Evolutionary conservation across 2,797 vertebrate genomes (phyloP).

Genomic region (Eulemur coronatus): DNA sequence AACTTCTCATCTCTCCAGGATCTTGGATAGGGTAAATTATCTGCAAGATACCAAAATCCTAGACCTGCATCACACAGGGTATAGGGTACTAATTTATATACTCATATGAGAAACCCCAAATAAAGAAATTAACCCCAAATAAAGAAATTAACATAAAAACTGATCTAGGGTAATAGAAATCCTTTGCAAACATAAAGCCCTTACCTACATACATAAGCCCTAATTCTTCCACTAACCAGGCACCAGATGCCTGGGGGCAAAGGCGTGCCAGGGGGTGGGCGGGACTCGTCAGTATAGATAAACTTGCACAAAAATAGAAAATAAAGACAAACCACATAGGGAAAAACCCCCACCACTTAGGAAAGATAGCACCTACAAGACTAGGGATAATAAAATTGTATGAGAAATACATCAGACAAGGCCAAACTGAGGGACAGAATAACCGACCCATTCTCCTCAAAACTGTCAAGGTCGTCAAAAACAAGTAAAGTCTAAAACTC

Average conservation of each 20-base stretch:
- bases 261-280: too few species aligned
- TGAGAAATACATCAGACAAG: background rate
- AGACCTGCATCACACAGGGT: background rate
- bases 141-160: background rate
- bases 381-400: background rate
- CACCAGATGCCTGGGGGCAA: too few species aligned
- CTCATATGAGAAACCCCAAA: background rate
- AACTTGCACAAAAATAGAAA: background rate
- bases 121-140: background rate
- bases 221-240: background rate
- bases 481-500: background rate
- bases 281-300: background rate
- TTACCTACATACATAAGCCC: background rate
- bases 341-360: background rate
- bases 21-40: background rate
- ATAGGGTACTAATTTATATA: background rate
- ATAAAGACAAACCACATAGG: background rate
- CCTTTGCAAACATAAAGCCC: too few species aligned
- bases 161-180: background rate
- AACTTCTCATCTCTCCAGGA: background rate
- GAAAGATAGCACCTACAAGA: background rate
- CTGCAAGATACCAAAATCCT: background rate
- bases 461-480: background rate
- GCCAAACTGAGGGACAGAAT: background rate
- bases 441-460: background rate